Evolutionary conservation across 2,797 vertebrate genomes (phyloP).

Genomic region (Hephaestus fuliginosus): DNA sequence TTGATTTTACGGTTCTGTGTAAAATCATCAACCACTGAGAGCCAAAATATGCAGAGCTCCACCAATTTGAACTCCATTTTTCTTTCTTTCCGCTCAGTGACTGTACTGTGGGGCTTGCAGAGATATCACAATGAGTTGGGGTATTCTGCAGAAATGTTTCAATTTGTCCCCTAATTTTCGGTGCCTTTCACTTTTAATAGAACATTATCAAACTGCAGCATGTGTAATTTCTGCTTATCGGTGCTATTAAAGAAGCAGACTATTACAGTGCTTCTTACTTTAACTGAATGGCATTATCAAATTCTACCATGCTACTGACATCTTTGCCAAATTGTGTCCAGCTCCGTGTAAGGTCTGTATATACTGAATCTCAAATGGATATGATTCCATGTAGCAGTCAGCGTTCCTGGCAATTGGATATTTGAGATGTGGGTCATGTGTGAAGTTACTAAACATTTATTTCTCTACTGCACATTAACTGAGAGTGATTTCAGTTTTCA

Average conservation of each 20-base stretch:
- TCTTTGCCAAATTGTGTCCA: conserved; percentile 14
- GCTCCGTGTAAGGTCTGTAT: neutral
- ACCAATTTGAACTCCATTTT: conserved; percentile 20
- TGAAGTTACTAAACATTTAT: conserved; percentile 9
- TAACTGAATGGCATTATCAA: conserved; percentile 43
- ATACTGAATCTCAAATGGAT: neutral
- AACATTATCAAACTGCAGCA: conserved; percentile 47
- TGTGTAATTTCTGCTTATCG: conserved; percentile 55
- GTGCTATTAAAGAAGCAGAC: conserved; percentile 49
- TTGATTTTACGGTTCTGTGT: conserved; percentile 29
- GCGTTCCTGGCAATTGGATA: neutral
- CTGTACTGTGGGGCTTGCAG: neutral
- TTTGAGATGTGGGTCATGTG: conserved; percentile 15
- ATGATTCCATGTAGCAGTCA: neutral
- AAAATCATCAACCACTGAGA: conserved; percentile 1
- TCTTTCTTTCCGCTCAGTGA: conserved; percentile 1
- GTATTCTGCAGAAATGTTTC: conserved; percentile 43
- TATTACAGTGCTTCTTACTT: conserved; percentile 13
- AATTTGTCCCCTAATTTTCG: conserved; percentile 44
- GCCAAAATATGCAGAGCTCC: conserved; percentile 15
- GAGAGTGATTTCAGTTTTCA: conserved; percentile 18
- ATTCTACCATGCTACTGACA: conserved; percentile 19
- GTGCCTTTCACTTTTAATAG: conserved; percentile 48
- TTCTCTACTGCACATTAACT: neutral
- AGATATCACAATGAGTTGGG: conserved; percentile 30